Percentiles rank a stretch among this genome's conserved stretches.
phyloP scores from a whole-genome alignment of 2,888 invertebrate species.

The Eueremaeus valkanovi region DNA sequence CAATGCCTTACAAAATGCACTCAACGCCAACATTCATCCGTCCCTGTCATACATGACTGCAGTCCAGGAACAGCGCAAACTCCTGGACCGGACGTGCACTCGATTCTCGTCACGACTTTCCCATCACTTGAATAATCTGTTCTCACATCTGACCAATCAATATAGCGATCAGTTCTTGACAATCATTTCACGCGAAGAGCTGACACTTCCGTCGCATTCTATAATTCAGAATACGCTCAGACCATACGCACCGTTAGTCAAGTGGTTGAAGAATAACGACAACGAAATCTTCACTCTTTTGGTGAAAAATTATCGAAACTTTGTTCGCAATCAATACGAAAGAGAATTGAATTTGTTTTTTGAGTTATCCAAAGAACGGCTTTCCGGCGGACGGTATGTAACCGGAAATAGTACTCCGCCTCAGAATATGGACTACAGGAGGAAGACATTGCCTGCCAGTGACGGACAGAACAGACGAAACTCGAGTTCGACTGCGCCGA shows the following conservation, averaged over 20 bases:
- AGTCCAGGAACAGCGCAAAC: conserved; percentile 73
- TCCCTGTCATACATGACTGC: conserved; percentile 61
- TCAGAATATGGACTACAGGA: conserved; percentile 51
- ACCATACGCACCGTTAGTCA: conserved; percentile 84
- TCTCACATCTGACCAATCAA: conserved; percentile 74
- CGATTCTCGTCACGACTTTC: conserved; percentile 78
- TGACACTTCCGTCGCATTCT: conserved; percentile 70
- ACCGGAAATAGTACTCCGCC: conserved; percentile 47
- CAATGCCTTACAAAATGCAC: conserved; percentile 67
- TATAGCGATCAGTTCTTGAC: conserved; percentile 42
- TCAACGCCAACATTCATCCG: conserved; percentile 56
- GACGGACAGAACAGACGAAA: conserved; percentile 33
- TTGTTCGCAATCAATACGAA: conserved; percentile 79
- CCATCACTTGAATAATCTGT: conserved; percentile 86
- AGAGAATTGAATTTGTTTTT: conserved; percentile 74
- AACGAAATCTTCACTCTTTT: conserved; percentile 42
- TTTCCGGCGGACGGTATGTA: conserved; percentile 54
- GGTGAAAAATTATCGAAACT: conserved; percentile 29
- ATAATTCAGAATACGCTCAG: conserved; percentile 78
- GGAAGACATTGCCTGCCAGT: conserved; percentile 47
- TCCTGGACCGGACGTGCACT: conserved; percentile 69
- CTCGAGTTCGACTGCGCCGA: conserved; percentile 27
- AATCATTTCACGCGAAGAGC: conserved; percentile 49
- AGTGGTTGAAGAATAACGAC: conserved; percentile 83
- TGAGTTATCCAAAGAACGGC: conserved; percentile 65